Percentiles rank a stretch among this genome's conserved stretches.
Evolutionary conservation across 1,140 invertebrate genomes (phyloP).

Genomic region (Cydia pomonella): DNA sequence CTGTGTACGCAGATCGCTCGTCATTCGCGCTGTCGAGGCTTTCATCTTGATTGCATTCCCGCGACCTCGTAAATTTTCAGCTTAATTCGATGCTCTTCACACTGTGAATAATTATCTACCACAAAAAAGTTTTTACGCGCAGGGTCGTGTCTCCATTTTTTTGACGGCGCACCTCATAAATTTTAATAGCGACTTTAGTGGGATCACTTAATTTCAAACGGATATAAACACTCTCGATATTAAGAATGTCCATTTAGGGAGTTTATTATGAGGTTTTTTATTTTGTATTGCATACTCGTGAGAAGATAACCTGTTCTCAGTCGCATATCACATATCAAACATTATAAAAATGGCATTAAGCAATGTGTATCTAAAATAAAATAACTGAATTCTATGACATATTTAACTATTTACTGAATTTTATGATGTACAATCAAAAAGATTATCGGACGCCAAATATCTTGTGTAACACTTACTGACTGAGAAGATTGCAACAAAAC

Average conservation of each 20-base stretch:
- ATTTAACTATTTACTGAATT: too few relatives aligned
- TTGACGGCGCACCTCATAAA: conserved; percentile 25
- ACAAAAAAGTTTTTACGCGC: conserved; percentile 31
- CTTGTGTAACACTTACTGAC: too few relatives aligned
- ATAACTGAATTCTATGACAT: too few relatives aligned
- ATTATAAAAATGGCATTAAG: too few relatives aligned
- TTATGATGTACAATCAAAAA: too few relatives aligned
- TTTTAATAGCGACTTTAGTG: conserved; percentile 28
- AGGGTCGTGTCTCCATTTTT: conserved; percentile 27
- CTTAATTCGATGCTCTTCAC: conserved; percentile 42
- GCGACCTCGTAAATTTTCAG: conserved; percentile 43
- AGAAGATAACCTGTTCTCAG: background rate
- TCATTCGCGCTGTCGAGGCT: conserved; percentile 40
- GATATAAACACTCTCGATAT: conserved; percentile 30
- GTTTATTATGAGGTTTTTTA: background rate
- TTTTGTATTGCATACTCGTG: too few relatives aligned
- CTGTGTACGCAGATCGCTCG: conserved; percentile 32
- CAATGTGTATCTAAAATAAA: too few relatives aligned
- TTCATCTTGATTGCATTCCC: conserved; percentile 47
- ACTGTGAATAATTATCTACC: conserved; percentile 41
- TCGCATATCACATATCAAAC: too few relatives aligned
- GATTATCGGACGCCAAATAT: too few relatives aligned
- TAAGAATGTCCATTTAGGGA: background rate
- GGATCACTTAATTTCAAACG: background rate
- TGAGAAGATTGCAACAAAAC: too few relatives aligned